phyloP scores from a whole-genome alignment of 2,888 invertebrate species.

The Buathra laborator region DNA sequence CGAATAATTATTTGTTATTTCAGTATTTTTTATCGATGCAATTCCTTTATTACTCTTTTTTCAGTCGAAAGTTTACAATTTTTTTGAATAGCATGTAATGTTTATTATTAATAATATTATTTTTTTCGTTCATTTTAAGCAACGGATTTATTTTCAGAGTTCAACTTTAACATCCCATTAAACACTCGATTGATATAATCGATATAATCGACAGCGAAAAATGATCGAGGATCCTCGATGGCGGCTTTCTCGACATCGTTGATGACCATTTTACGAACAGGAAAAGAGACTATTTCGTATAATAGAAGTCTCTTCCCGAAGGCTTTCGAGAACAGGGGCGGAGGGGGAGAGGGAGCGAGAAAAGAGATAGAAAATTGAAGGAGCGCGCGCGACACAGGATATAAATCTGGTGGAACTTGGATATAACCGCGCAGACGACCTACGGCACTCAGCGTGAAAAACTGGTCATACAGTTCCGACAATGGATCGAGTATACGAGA shows the following conservation, averaged over 20 bases:
- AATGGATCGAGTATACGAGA: conserved; percentile 58
- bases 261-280: conserved; percentile 56
- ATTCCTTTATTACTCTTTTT: no score
- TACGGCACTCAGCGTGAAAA: conserved; percentile 60
- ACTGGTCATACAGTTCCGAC: conserved; percentile 62
- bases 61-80: no score
- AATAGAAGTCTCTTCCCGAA: conserved; percentile 20
- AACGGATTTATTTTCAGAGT: no score
- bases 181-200: no score
- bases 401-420: conserved; percentile 36
- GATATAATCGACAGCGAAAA: not conserved
- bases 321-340: conserved; percentile 50
- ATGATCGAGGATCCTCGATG: not conserved
- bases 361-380: not conserved
- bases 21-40: no score
- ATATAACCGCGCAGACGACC: conserved; percentile 17
- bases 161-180: not conserved
- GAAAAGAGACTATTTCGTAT: conserved; percentile 35
- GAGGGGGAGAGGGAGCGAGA: no score
- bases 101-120: no score
- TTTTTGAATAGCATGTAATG: no score
- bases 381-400: conserved; percentile 9
- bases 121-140: no score
- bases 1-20: no score
- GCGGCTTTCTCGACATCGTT: not conserved